phyloP scores from a whole-genome alignment of 2,888 invertebrate genomes.

The Eilema caniola region DNA sequence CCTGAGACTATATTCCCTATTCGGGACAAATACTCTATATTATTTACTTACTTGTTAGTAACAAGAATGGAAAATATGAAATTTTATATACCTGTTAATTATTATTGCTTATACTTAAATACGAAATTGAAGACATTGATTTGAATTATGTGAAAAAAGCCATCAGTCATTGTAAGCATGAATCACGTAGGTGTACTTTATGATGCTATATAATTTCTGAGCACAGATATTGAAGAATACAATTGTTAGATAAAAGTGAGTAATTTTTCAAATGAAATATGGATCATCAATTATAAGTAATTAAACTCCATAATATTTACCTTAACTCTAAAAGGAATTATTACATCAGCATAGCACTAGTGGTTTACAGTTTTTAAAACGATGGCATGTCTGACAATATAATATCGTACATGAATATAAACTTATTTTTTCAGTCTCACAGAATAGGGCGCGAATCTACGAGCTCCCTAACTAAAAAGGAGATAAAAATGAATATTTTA shows the following conservation, averaged over 20 bases:
- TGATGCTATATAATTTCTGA: slow-evolving; percentile 1
- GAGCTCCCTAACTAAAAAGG: no score
- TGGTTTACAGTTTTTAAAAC: neutral
- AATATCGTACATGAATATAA: neutral
- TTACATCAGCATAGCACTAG: neutral
- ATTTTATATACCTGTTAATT: neutral
- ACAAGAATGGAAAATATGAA: neutral
- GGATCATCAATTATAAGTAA: neutral
- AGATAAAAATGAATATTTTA: no score
- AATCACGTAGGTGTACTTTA: neutral
- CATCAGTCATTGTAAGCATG: neutral
- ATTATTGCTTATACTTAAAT: no score
- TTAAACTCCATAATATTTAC: neutral
- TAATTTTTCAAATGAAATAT: neutral
- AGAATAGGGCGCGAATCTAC: neutral
- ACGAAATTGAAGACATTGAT: neutral
- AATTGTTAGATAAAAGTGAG: neutral
- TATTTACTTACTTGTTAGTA: neutral
- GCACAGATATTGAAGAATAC: neutral
- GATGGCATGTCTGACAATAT: neutral
- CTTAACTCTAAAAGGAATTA: neutral
- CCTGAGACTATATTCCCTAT: neutral
- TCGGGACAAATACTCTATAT: neutral
- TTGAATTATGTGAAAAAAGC: neutral
- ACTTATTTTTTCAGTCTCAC: no score